Base-by-base conservation (phyloP, 2,888 invertebrate species). In the Helicoverpa assulta region DNA sequence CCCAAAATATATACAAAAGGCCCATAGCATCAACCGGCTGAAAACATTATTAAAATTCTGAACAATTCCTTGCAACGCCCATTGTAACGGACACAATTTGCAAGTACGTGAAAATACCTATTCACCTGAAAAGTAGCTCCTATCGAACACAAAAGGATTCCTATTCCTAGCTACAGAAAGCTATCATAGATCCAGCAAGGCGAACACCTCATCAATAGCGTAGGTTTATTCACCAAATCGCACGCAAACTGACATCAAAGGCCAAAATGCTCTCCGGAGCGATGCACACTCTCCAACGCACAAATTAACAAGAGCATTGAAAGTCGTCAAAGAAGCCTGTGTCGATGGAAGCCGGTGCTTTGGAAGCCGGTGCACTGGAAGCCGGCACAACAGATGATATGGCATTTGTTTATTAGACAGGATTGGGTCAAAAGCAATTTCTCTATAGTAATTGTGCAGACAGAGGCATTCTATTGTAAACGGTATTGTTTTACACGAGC, bases 401-500 rank as follows among this genome's bases (percentile, higher is more conserved):
- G 75, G 73, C 70, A 79, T 83, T 84, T 84, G 73, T 82, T 84
- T 86, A 89, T 87, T 83, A 85, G 77, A 83, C 76, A 67, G 64
- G 83, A 84, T 77, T 77, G 81, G 91, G 90, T 92, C 90, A 89
- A 86, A 88, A 90, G 89, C 89, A 90, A 89, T 90, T 86, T 87
- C 88, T 89, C 87, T 87, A 81, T 86, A 87, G 88, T 92, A 92
- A 93, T 93, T 92, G 91, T 90, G 85, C 86, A 89, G 87, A 88
- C 88, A 87, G 89, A 89, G 85, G 89, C 86, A 89, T 91, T 86
- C 88, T 87, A 86, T 86, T 88, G 87, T 87, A 86, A 83, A 86
- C 83, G 86, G 90, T 93, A 93, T 93, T 94, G 92, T 93, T 94
- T 93, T 92, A 91, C 92, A 89, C 84, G 83, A 85, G 81, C 85